Percentiles rank a stretch among this genome's conserved stretches.
These are phyloP conservation scores for Dryoscopus gambensis DNA, from an alignment of 2,113 vertebrate genomes.

Conservation along the genomic window DNA sequence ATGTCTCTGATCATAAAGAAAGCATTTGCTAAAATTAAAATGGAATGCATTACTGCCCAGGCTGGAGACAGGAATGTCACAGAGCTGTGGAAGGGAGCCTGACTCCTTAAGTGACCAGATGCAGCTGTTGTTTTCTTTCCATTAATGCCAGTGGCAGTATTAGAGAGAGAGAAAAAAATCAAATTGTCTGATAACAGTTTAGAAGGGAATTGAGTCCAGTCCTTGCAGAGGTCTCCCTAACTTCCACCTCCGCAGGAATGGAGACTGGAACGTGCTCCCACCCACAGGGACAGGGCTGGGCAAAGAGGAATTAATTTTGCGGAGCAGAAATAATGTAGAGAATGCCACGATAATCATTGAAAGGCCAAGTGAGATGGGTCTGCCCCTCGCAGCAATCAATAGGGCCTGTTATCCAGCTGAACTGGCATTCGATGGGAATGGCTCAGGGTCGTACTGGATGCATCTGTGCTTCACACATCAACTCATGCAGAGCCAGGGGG, in stretches of 20 bases:
- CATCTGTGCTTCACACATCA: neutral
- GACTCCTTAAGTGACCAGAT: conserved; percentile 40
- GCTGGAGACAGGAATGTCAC: conserved; percentile 22
- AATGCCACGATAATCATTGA: conserved; percentile 28
- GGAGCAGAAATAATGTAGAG: conserved; percentile 17
- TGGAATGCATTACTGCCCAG: conserved; percentile 40
- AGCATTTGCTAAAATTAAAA: conserved; percentile 56
- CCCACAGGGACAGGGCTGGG: neutral
- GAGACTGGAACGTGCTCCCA: neutral
- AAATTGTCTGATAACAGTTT: conserved; percentile 4
- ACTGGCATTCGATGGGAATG: neutral
- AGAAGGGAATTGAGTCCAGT: conserved; percentile 1
- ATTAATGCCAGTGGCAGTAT: conserved; percentile 11
- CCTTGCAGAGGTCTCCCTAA: neutral
- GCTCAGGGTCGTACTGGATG: neutral
- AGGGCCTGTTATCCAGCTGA: conserved; percentile 28
- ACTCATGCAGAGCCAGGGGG: neutral
- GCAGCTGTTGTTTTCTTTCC: conserved; percentile 39
- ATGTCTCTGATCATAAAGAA: conserved; percentile 46
- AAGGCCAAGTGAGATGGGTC: conserved; percentile 35
- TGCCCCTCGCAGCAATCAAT: conserved; percentile 29
- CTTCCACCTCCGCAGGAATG: neutral
- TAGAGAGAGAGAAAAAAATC: neutral
- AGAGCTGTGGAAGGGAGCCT: neutral
- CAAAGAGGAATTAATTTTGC: conserved; percentile 17